Conservation (phyloP, 2,888 invertebrate species). For the Cactoblastis cactorum region DNA sequence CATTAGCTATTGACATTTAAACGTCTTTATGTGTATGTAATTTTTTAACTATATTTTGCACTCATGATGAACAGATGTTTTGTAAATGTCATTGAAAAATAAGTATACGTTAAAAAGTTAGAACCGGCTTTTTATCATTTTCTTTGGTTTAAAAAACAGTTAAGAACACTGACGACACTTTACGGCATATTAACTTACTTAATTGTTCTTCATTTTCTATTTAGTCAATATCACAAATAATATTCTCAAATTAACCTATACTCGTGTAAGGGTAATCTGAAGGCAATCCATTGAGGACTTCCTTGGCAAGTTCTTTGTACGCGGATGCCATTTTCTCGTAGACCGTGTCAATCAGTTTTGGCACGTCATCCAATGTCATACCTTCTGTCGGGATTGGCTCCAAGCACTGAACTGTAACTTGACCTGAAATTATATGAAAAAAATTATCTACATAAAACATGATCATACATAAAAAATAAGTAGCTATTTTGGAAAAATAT, state of each 20-base stretch:
- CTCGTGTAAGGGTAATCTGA: slow-evolving; percentile 54
- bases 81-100: neutral
- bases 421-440: slow-evolving; percentile 51
- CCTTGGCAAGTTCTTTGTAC: slow-evolving; percentile 64
- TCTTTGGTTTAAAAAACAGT: neutral
- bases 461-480: too few relatives aligned
- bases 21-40: neutral
- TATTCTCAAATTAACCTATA: slow-evolving; percentile 28
- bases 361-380: slow-evolving; percentile 61
- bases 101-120: neutral
- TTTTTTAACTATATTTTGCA: slow-evolving; percentile 7
- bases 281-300: slow-evolving; percentile 60
- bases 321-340: slow-evolving; percentile 61
- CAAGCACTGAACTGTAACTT: slow-evolving; percentile 71
- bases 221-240: neutral
- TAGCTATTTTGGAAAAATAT: too few relatives aligned
- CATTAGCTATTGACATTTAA: neutral
- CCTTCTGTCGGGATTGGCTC: slow-evolving; percentile 71
- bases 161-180: neutral
- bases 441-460: too few relatives aligned
- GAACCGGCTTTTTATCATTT: neutral
- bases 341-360: slow-evolving; percentile 59
- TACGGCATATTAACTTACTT: neutral
- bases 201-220: neutral
- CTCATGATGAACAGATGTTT: slow-evolving; percentile 10